phyloP scores from a whole-genome alignment of 2,888 invertebrate genomes.

The Creontiades dilutus region DNA sequence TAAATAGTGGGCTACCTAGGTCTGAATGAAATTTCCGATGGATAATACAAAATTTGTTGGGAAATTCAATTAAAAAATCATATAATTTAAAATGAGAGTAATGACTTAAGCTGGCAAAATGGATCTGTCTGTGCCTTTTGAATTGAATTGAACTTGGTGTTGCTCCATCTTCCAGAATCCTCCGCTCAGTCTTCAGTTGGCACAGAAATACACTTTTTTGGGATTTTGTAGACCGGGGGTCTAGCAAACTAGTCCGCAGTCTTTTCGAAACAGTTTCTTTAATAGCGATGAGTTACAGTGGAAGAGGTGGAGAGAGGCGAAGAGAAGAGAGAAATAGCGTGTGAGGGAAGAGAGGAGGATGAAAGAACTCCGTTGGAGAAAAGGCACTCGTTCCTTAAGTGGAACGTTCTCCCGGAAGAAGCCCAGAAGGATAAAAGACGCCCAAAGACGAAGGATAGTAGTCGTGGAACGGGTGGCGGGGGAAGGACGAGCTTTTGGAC shows the following conservation, averaged over 20 bases:
- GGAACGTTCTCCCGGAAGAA: constrained; percentile 9
- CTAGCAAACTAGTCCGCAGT: constrained; percentile 28
- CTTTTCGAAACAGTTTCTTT: constrained; percentile 27
- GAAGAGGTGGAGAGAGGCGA: neutral
- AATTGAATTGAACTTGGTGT: neutral
- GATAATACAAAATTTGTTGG: no score
- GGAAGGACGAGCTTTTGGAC: constrained; percentile 34
- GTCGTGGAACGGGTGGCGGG: neutral
- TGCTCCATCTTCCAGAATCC: constrained; percentile 18
- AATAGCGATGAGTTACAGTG: neutral
- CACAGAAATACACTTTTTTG: neutral
- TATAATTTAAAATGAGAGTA: no score
- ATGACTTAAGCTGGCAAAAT: no score
- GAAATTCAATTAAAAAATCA: no score
- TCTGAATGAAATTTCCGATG: no score
- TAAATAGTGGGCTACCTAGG: no score
- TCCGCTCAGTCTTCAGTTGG: constrained; percentile 31
- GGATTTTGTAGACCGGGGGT: constrained; percentile 7
- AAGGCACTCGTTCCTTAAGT: constrained; percentile 11
- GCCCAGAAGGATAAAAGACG: constrained; percentile 19
- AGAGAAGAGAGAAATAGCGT: no score
- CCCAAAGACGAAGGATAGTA: neutral
- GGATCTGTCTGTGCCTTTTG: no score
- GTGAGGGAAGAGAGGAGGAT: neutral
- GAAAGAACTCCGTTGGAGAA: neutral